Base-by-base conservation (phyloP, 1,140 invertebrate species). In the Rhopalosiphum maidis region DNA sequence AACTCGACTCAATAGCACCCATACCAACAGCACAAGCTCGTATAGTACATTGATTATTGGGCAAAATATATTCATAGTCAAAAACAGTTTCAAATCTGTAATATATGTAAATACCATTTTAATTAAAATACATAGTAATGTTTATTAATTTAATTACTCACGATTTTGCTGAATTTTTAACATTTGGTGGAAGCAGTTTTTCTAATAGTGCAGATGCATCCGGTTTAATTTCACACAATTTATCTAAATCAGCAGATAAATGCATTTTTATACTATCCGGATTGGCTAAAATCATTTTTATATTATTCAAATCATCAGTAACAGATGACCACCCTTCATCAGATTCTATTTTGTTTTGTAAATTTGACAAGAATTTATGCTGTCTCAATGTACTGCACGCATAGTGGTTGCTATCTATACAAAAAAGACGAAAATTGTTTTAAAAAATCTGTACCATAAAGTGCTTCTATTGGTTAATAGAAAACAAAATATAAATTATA, bases 1-100 rank as follows among this genome's bases (percentile, higher is more conserved):
- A 98, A 2, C 96, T 96, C 0, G 97, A 98, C 95, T 99, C 98
- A 88, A 98, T 96, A 60, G 97, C 97, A 46, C 98, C 98, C 94
- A 99, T 96, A n/a, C 97, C 98, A 94, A 97, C 96, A 93, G 98
- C 96, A 94, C 96, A 96, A 94, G 96, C 96, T 21, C 95, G 90
- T 83, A 94, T 87, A 94, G 95, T 94, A 91, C 95, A 94, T 22
- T 95, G 94, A 25, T 94, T 25, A 54, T 94, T 92, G 5, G 93
- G 55, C 30, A 93, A 77, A 25, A 94, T 30, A 46, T 96, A 94
- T 94, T 95, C 94, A 94, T 95, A 96, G 94, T 97, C 96, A 8
- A 95, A 95, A 25, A 95, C 95, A 18, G 96, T 95, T 77, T 95
- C 94, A 22, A 96, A 95, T 77, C 96, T 96, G 87, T 87, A 83